phyloP scores from a whole-genome alignment of 2,113 vertebrate genomes.

The Anolis sagrei region DNA sequence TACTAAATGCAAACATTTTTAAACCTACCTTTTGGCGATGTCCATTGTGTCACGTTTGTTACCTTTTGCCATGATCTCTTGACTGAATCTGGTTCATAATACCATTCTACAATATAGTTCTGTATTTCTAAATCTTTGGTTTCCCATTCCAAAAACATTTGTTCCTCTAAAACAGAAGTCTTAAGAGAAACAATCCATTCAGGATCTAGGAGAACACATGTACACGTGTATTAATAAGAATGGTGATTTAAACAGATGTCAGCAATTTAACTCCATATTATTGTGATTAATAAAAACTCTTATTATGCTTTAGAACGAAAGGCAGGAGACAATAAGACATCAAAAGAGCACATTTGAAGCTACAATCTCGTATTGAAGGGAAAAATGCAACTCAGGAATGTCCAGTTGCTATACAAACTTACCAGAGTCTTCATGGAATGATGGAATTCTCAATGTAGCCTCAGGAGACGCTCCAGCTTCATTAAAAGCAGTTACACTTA shows the following conservation, averaged over 20 bases:
- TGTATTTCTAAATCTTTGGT: constrained; percentile 28
- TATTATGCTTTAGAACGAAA: background rate
- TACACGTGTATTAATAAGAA: constrained; percentile 30
- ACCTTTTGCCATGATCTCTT: constrained; percentile 71
- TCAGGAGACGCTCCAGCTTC: constrained; percentile 71
- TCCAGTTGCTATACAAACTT: constrained; percentile 2
- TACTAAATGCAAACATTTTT: background rate
- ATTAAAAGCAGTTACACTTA: constrained; percentile 72
- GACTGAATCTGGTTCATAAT: constrained; percentile 50
- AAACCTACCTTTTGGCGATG: constrained; percentile 68
- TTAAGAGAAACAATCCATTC: constrained; percentile 43
- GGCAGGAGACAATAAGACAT: background rate
- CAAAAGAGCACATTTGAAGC: background rate
- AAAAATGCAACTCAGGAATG: background rate
- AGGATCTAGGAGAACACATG: constrained; percentile 57
- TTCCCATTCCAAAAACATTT: constrained; percentile 72
- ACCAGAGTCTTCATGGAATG: constrained; percentile 63
- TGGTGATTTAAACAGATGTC: background rate
- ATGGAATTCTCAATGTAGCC: constrained; percentile 74
- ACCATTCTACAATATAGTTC: constrained; percentile 77
- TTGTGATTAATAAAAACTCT: background rate
- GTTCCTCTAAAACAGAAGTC: constrained; percentile 48
- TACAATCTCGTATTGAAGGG: background rate
- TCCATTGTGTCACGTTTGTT: constrained; percentile 68
- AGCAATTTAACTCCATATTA: background rate